Percentiles rank a stretch among this genome's conserved stretches.
These are phyloP conservation scores for Engraulis encrasicolus DNA, from an alignment of 2,113 vertebrate species.

Conservation along the genomic window DNA sequence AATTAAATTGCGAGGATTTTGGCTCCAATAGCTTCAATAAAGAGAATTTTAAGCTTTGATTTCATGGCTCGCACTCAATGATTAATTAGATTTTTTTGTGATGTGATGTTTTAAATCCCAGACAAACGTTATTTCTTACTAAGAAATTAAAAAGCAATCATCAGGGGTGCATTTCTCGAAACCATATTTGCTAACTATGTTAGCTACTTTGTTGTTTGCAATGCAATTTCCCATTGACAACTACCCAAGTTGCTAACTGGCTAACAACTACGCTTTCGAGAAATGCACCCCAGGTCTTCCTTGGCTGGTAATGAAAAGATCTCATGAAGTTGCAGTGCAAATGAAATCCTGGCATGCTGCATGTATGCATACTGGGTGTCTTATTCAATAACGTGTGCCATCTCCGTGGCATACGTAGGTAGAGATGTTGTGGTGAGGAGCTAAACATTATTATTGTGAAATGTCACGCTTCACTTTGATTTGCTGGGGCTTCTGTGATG, in stretches of 20 bases:
- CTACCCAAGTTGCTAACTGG: no score
- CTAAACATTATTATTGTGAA: not conserved
- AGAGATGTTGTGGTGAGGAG: not conserved
- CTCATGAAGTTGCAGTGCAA: not conserved
- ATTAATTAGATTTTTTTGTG: not conserved
- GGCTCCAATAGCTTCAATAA: not conserved
- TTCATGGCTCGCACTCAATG: not conserved
- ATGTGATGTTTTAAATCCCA: not conserved
- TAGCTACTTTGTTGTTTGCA: no score
- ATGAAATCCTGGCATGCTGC: not conserved
- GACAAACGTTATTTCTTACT: not conserved
- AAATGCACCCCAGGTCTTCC: no score
- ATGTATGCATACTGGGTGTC: no score
- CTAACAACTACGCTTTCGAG: no score
- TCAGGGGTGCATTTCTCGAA: not conserved
- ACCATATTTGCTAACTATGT: no score
- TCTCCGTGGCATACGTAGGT: no score
- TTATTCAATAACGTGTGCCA: not conserved
- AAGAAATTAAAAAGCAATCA: slow-evolving; percentile 12
- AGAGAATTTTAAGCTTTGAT: not conserved
- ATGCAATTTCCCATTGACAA: no score
- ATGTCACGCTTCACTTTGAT: not conserved
- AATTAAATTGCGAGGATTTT: not conserved
- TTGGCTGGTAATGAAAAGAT: not conserved
- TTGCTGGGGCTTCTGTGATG: not conserved